These are phyloP conservation scores for Laterallus jamaicensis DNA, from an alignment of 2,113 vertebrate species.

Conservation along the genomic window DNA sequence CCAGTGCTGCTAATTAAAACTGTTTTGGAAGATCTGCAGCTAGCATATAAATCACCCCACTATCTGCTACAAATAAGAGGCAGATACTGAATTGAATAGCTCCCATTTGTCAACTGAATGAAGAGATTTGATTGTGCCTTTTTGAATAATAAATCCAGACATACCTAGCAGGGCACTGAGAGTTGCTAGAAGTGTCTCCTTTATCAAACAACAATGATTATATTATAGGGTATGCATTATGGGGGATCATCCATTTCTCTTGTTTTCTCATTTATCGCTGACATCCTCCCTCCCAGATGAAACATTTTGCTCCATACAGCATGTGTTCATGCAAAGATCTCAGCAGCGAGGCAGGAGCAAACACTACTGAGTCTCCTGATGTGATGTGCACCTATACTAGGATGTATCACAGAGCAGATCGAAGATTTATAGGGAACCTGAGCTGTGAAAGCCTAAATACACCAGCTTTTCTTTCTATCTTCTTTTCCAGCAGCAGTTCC, in stretches of 20 bases:
- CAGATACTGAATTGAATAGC: conserved; percentile 71
- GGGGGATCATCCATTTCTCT: conserved; percentile 61
- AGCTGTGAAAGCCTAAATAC: background rate
- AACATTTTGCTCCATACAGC: background rate
- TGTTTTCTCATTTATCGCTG: conserved; percentile 63
- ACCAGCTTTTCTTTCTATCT: background rate
- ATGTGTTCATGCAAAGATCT: background rate
- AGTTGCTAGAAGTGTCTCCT: conserved; percentile 52
- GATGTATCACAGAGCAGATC: background rate
- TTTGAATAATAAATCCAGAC: conserved; percentile 65
- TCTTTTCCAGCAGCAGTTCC: accelerated
- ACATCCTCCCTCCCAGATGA: conserved; percentile 10
- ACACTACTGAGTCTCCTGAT: background rate
- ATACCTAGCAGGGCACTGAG: conserved; percentile 48
- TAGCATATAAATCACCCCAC: conserved; percentile 70
- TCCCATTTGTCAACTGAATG: conserved; percentile 75
- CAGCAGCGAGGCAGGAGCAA: background rate
- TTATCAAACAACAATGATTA: conserved; percentile 65
- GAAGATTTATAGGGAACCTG: background rate
- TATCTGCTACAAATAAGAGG: conserved; percentile 73
- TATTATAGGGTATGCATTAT: conserved; percentile 52
- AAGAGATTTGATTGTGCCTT: conserved; percentile 73
- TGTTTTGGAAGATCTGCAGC: conserved; percentile 66
- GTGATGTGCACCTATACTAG: background rate
- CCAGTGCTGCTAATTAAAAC: conserved; percentile 75